A percentile compares a stretch with the other conserved stretches of the same genome.
Evolutionary conservation across 2,113 vertebrate species (phyloP).

Genomic region (Physeter macrocephalus): DNA sequence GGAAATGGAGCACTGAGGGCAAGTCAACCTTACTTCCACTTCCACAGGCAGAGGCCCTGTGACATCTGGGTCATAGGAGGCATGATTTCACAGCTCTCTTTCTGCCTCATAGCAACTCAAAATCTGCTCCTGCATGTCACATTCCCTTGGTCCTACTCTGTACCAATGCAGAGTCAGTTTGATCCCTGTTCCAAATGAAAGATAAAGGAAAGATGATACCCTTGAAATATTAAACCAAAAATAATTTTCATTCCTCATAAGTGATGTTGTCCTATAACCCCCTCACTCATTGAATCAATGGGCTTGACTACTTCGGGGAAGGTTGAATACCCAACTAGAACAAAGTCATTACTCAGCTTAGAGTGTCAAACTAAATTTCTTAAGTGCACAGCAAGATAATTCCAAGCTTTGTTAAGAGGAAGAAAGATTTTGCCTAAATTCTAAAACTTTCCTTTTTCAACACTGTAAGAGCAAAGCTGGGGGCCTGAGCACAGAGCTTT

Average conservation of each 20-base stretch:
- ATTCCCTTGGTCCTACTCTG: not conserved
- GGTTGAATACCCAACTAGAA: conserved; percentile 29
- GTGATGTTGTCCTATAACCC: conserved; percentile 10
- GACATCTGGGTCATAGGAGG: not conserved
- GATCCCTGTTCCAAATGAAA: conserved; percentile 18
- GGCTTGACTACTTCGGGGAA: not conserved
- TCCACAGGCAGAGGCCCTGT: not conserved
- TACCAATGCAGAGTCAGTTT: not conserved
- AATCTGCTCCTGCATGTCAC: not conserved
- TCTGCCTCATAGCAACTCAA: not conserved
- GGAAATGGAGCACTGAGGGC: not conserved
- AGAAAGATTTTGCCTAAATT: conserved; percentile 7
- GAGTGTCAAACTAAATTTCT: conserved; percentile 35
- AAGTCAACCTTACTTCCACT: not conserved
- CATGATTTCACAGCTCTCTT: not conserved
- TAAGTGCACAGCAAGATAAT: conserved; percentile 51
- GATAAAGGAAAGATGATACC: conserved; percentile 36
- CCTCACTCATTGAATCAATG: not conserved
- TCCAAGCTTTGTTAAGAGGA: conserved; percentile 48
- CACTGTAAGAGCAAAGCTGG: not conserved
- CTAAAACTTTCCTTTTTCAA: conserved; percentile 17
- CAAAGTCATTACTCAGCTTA: conserved; percentile 32
- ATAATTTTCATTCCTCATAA: conserved; percentile 41
- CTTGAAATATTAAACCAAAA: conserved; percentile 46
- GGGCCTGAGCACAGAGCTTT: not conserved